A percentile compares a stretch with the other conserved stretches of the same genome.
Evolutionary conservation across 2,797 vertebrate genomes (phyloP).

Genomic region (Darevskia mixta): DNA sequence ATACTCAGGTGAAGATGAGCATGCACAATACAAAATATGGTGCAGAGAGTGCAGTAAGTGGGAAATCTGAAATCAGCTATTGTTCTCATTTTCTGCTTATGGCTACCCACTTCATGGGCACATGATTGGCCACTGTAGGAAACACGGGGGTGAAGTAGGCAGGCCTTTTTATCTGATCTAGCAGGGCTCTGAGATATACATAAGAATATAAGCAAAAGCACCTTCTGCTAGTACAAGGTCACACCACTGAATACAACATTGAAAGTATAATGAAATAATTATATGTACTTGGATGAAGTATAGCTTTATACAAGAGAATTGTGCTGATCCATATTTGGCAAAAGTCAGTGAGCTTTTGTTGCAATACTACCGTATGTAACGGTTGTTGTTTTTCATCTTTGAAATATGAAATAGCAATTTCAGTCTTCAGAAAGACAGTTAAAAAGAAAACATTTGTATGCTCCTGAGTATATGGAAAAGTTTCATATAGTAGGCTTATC

Average conservation of each 20-base stretch:
- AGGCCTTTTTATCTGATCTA: too few relatives aligned
- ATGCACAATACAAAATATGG: too few relatives aligned
- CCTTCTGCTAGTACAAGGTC: background rate
- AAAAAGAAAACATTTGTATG: background rate
- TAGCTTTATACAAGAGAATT: background rate
- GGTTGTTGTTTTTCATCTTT: background rate
- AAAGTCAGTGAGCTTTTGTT: background rate
- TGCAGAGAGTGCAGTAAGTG: too few relatives aligned
- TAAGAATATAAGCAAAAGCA: too few relatives aligned
- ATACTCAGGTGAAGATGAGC: too few relatives aligned
- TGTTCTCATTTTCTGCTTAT: too few relatives aligned
- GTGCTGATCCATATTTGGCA: background rate
- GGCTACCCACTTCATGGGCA: too few relatives aligned
- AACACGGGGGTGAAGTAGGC: too few relatives aligned
- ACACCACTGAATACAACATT: background rate
- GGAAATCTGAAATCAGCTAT: background rate
- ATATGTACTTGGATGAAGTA: background rate
- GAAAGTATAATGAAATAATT: slow-evolving; percentile 1
- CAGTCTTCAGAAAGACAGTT: background rate
- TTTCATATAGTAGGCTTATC: background rate
- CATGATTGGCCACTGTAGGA: too few relatives aligned
- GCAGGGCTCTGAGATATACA: too few relatives aligned
- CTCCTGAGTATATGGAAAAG: background rate
- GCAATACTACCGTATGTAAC: background rate
- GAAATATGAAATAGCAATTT: background rate